These are phyloP conservation scores for Leptinotarsa haldemani DNA, from an alignment of 2,888 invertebrate genomes.

Conservation along the genomic window DNA sequence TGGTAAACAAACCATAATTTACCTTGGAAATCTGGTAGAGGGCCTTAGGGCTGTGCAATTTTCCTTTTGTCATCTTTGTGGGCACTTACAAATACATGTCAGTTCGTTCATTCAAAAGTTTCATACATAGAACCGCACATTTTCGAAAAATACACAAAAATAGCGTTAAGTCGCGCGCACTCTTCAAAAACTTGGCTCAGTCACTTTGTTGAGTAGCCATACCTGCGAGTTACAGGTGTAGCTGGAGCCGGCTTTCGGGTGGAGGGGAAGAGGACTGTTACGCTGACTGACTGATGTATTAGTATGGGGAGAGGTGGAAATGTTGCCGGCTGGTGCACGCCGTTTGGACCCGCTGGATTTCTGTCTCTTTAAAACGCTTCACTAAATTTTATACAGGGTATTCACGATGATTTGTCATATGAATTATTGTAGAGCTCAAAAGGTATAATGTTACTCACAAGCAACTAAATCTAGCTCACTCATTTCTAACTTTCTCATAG, in stretches of 20 bases:
- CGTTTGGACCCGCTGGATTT: constrained; percentile 27
- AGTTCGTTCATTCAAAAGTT: constrained; percentile 15
- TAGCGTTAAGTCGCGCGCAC: constrained; percentile 37
- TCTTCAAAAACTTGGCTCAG: constrained; percentile 40
- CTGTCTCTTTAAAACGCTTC: constrained; percentile 13
- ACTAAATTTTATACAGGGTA: constrained; percentile 1
- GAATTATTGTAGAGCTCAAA: neutral
- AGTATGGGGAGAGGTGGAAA: constrained; percentile 44
- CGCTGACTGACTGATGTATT: constrained; percentile 29
- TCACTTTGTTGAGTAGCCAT: constrained; percentile 49
- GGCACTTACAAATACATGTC: constrained; percentile 32
- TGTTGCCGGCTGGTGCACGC: constrained; percentile 23
- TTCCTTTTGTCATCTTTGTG: constrained; percentile 70
- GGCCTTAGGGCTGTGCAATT: constrained; percentile 71
- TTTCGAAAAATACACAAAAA: constrained; percentile 33
- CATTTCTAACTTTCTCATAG: too few species aligned
- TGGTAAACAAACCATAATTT: constrained; percentile 56
- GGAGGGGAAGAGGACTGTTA: constrained; percentile 44
- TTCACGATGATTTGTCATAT: neutral
- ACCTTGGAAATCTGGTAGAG: constrained; percentile 84
- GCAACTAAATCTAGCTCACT: too few species aligned
- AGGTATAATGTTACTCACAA: too few species aligned
- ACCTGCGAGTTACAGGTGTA: constrained; percentile 49
- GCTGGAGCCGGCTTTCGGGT: constrained; percentile 35
- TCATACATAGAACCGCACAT: constrained; percentile 26